Evolutionary conservation across 2,888 invertebrate species (phyloP), one percentile per base, ranked within the genome.

Genomic region (Ctena decussata): DNA sequence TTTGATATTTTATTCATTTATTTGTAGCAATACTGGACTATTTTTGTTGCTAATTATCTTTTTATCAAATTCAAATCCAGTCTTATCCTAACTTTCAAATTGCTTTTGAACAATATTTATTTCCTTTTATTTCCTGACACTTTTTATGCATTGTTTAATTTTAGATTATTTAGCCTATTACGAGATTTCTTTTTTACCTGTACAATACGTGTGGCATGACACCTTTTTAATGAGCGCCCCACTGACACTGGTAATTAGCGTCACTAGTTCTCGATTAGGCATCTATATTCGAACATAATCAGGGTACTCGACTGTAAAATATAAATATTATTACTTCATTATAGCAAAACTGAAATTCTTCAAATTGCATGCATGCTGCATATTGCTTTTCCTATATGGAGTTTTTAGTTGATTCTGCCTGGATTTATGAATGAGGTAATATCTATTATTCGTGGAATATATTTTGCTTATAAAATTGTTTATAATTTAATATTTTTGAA

Each of bases 291-390:
- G 30, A 30, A 65, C 32, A n/a, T 65, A 35, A 35, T 65, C 12
- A 24, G 21, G 3, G 3, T 35, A 35, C 1, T 21, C 32, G 32
- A 65, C 65, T 35, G 21, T 35, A 65, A 65, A 30, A 65, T 30
- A 65, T 65, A 65, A 65, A 65, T 65, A 65, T 65, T 65, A 65
- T n/a, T n/a, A n/a, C n/a, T n/a, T n/a, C n/a, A n/a, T n/a, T n/a
- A n/a, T n/a, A n/a, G n/a, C n/a, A n/a, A n/a, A n/a, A n/a, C n/a
- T n/a, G n/a, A n/a, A n/a, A n/a, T n/a, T n/a, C n/a, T n/a, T n/a
- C n/a, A n/a, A n/a, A n/a, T n/a, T n/a, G n/a, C n/a, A n/a, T n/a
- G n/a, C n/a, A n/a, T n/a, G n/a, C n/a, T n/a, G n/a, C n/a, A n/a
- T n/a, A n/a, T n/a, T n/a, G n/a, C n/a, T n/a, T n/a, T n/a, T n/a